phyloP scores from a whole-genome alignment of 2,888 invertebrate genomes.

The Melangyna quadrimaculata region DNA sequence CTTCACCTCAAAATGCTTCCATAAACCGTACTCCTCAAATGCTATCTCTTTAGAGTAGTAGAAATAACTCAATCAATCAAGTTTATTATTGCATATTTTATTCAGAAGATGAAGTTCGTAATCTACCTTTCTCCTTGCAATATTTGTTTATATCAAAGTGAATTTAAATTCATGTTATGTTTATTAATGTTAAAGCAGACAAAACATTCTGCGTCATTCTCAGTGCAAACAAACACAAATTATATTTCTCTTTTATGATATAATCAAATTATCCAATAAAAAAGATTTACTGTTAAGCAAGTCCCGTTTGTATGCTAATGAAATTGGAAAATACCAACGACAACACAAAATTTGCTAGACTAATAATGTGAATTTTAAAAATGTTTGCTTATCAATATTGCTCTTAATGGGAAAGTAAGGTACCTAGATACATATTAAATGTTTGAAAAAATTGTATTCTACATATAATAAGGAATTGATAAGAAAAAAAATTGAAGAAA shows the following conservation, averaged over 20 bases:
- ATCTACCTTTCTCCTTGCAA: neutral
- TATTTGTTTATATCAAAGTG: neutral
- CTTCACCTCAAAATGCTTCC: neutral
- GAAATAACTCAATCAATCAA: constrained; percentile 9
- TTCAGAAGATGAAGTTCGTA: neutral
- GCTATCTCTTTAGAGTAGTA: neutral
- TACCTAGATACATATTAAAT: no score
- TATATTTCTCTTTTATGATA: constrained; percentile 9
- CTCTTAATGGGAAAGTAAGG: no score
- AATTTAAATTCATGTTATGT: constrained; percentile 13
- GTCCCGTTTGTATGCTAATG: neutral
- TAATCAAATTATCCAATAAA: constrained; percentile 49
- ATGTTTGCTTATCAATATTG: no score
- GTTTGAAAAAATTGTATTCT: no score
- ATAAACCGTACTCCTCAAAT: neutral
- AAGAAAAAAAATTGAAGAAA: no score
- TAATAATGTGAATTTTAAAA: neutral
- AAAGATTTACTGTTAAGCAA: constrained; percentile 36
- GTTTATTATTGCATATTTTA: constrained; percentile 1
- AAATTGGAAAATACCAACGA: neutral
- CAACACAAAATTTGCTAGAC: neutral
- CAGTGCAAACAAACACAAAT: neutral
- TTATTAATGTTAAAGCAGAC: neutral
- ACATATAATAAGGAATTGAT: no score
- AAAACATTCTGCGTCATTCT: neutral